Conservation (phyloP, 2,888 invertebrate species). For the Mythimna ferrago region DNA sequence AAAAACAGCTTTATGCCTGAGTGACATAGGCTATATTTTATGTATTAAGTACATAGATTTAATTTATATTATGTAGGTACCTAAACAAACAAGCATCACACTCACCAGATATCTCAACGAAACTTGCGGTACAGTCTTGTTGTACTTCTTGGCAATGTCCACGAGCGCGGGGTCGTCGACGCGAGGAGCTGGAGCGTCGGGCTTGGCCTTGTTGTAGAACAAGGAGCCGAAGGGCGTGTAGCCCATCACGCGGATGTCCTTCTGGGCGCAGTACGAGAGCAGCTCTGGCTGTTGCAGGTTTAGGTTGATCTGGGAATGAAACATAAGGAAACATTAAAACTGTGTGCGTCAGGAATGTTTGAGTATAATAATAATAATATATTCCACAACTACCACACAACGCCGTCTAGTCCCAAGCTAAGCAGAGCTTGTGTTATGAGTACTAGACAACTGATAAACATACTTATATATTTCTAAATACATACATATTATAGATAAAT, state of each 20-base stretch:
- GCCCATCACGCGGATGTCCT: constrained; percentile 92
- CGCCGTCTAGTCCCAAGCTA: no score
- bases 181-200: constrained; percentile 87
- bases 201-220: constrained; percentile 83
- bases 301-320: constrained; percentile 87
- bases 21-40: no score
- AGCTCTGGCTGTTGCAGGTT: constrained; percentile 93
- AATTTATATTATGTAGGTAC: no score
- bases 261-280: constrained; percentile 92
- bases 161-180: constrained; percentile 89
- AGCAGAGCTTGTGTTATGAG: no score
- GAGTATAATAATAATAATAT: no score
- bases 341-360: no score
- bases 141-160: constrained; percentile 90
- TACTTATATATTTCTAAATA: no score
- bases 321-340: background rate
- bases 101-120: constrained; percentile 92
- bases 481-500: no score
- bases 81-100: background rate
- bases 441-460: no score
- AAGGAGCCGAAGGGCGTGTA: constrained; percentile 94
- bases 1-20: no score
- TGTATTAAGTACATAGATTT: no score
- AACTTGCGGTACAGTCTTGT: constrained; percentile 92
- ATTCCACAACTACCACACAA: no score